phyloP scores from a whole-genome alignment of 2,113 vertebrate genomes.

The Rallus limicola region DNA sequence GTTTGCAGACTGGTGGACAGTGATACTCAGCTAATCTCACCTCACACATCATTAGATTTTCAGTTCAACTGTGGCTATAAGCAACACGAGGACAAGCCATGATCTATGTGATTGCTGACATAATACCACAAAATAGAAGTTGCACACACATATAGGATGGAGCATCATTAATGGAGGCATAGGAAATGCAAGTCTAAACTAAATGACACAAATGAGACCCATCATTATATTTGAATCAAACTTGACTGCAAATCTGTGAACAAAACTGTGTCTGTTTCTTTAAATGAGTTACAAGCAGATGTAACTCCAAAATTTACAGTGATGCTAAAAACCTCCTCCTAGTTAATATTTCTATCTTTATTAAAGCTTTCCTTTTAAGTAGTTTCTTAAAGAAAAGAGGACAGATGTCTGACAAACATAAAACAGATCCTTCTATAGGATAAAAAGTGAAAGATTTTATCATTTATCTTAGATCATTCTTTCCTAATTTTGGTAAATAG shows the following conservation, averaged over 20 bases:
- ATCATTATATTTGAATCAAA: neutral
- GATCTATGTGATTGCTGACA: neutral
- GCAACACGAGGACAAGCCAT: neutral
- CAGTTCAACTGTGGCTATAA: neutral
- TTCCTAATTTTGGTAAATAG: neutral
- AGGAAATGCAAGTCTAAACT: neutral
- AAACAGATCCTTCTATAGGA: neutral
- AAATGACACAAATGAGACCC: neutral
- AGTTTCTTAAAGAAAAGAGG: neutral
- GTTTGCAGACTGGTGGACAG: fast-evolving
- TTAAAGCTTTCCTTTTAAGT: neutral
- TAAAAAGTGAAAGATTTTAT: neutral
- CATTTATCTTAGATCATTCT: neutral
- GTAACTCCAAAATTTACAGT: neutral
- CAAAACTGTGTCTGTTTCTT: neutral
- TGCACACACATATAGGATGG: neutral
- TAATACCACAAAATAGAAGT: neutral
- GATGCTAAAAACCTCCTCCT: neutral
- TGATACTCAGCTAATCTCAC: neutral
- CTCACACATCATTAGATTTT: neutral
- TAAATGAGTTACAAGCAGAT: neutral
- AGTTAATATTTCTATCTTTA: neutral
- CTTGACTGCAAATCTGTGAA: neutral
- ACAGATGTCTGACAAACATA: neutral
- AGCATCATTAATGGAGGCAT: neutral